Evolutionary conservation across 2,888 invertebrate species (phyloP), one percentile per base, ranked within the genome.

Genomic region (Noctua comes): DNA sequence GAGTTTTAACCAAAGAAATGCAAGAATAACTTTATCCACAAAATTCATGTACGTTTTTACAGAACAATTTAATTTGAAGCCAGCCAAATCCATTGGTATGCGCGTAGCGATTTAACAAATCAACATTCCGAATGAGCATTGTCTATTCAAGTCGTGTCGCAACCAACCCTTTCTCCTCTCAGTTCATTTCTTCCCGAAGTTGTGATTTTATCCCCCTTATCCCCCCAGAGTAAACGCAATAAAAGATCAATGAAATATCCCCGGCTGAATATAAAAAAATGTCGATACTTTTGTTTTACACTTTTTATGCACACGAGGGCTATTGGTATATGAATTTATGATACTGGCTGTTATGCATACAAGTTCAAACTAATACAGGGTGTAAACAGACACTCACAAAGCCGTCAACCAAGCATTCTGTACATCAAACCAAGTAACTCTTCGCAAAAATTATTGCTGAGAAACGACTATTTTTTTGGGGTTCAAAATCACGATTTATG

Each of bases 181-280:
- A 93, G 94, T 95, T 95, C 95, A 95, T 95, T 95, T 95, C 95
- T 93, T 93, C 89, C 77, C 88, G 90, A 91, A 93, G 92, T 93
- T 93, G 92, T 93, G 94, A 95, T 96, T 96, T 94, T 91, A 92
- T 93, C 94, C 92, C 91, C 91, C 90, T 94, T 90, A 92, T 93
- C 94, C 92, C 92, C 91, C 91, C 85, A 84, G 87, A 89, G 89
- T 88, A 91, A 93, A 94, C 88, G 91, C 91, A 94, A 94, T 94
- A 93, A 93, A 93, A 93, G 89, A 91, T 91, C 93, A 92, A 93
- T 93, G 89, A 89, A 90, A 91, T 91, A 90, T 90, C 82, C 73
- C 87, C 83, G 77, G 71, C 72, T 73, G 88, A 79, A 86, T 83
- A 85, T 86, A 88, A 87, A 88, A 88, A 88, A 83, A 82, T 80